Conservation (phyloP, 2,888 invertebrate genomes). For the Pteria penguin region DNA sequence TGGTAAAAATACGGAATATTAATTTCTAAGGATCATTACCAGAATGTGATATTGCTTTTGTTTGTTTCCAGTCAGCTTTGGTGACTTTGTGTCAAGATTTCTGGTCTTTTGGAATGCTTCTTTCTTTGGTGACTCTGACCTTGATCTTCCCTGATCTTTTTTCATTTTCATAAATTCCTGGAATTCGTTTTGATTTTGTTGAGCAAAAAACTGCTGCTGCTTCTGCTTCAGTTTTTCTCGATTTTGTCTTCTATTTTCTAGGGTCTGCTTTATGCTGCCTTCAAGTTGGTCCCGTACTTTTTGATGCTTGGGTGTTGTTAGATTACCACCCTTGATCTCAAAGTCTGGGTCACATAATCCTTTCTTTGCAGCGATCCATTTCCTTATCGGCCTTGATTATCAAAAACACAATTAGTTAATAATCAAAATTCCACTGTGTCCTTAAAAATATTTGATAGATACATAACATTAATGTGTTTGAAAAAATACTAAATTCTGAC, state of each 20-base stretch:
- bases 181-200: slow-evolving; percentile 63
- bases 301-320: slow-evolving; percentile 1
- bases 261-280: slow-evolving; percentile 33
- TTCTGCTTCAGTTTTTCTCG: slow-evolving; percentile 61
- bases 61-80: slow-evolving; percentile 47
- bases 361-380: slow-evolving; percentile 55
- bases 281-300: slow-evolving; percentile 24
- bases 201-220: slow-evolving; percentile 65
- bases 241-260: slow-evolving; percentile 38
- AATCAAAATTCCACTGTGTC: too few relatives aligned
- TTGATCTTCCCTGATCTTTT: slow-evolving; percentile 45
- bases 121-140: slow-evolving; percentile 48
- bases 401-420: too few relatives aligned
- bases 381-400: slow-evolving; percentile 52
- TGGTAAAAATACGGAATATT: too few relatives aligned
- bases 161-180: slow-evolving; percentile 62
- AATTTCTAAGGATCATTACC: too few relatives aligned
- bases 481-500: too few relatives aligned
- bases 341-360: slow-evolving; percentile 8
- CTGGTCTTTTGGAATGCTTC: slow-evolving; percentile 37
- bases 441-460: too few relatives aligned
- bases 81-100: slow-evolving; percentile 45
- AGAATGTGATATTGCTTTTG: slow-evolving; percentile 58
- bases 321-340: slow-evolving; percentile 15
- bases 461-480: too few relatives aligned